Evolutionary conservation across 2,113 vertebrate genomes (phyloP).

Genomic region (Cricetomys ansorgei): DNA sequence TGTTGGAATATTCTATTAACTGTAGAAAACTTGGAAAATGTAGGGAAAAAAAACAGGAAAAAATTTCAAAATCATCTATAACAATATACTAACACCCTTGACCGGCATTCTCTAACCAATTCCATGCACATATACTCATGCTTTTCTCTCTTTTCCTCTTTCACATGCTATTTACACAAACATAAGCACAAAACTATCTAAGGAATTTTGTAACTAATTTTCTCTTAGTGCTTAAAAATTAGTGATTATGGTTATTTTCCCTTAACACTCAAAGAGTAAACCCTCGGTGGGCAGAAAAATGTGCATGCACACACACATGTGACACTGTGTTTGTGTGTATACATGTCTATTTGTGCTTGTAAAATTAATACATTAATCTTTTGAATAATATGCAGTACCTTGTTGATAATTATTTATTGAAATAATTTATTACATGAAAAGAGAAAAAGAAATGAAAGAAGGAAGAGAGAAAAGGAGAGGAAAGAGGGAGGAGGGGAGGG

Average conservation of each 20-base stretch:
- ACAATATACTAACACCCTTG: neutral
- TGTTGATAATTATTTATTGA: neutral
- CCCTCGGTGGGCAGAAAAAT: neutral
- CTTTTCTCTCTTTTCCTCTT: neutral
- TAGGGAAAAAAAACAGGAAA: neutral
- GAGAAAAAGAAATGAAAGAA: neutral
- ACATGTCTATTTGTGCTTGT: neutral
- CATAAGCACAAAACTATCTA: neutral
- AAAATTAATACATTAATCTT: neutral
- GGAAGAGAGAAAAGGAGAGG: neutral
- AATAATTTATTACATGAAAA: neutral
- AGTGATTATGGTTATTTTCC: neutral
- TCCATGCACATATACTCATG: neutral
- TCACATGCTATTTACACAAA: neutral
- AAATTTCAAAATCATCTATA: neutral
- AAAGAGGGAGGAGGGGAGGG: neutral
- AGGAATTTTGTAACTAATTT: neutral
- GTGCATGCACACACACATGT: neutral
- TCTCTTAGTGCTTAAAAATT: constrained; percentile 22
- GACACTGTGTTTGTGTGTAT: neutral
- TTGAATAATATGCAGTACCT: neutral
- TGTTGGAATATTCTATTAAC: neutral
- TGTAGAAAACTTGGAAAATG: neutral
- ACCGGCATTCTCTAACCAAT: neutral
- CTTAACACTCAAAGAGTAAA: neutral